These are phyloP conservation scores for Sebastolobus alascanus DNA, from an alignment of 2,797 vertebrate genomes.

Conservation along the genomic window DNA sequence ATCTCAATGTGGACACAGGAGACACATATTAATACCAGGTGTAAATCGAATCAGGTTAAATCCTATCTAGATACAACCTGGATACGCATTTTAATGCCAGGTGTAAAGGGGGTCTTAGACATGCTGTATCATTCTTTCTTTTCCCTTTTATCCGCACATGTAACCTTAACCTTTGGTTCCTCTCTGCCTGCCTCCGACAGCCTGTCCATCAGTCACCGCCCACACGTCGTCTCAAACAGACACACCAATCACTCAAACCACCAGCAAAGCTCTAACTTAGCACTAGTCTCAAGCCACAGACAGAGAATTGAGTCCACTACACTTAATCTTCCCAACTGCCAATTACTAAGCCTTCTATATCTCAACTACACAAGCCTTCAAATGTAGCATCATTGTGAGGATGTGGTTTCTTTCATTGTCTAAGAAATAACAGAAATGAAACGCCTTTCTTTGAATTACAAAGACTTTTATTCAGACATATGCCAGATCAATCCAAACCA, in stretches of 20 bases:
- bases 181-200: conserved; percentile 51
- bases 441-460: conserved; percentile 21
- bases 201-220: conserved; percentile 68
- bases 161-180: conserved; percentile 39
- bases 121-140: background rate
- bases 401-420: background rate
- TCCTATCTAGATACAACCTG: too few species aligned
- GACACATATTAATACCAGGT: too few species aligned
- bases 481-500: conserved; percentile 28
- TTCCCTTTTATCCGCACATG: background rate
- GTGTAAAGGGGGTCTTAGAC: background rate
- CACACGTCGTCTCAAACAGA: conserved; percentile 36
- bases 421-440: background rate
- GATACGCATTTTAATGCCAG: too few species aligned
- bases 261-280: conserved; percentile 20
- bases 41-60: too few species aligned
- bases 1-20: too few species aligned
- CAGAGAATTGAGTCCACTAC: background rate
- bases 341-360: background rate
- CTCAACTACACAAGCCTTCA: background rate
- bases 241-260: conserved; percentile 55
- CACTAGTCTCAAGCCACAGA: conserved; percentile 7
- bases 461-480: conserved; percentile 67
- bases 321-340: background rate
- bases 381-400: background rate